Conservation (phyloP, 2,113 vertebrate species). For the Passer domesticus region DNA sequence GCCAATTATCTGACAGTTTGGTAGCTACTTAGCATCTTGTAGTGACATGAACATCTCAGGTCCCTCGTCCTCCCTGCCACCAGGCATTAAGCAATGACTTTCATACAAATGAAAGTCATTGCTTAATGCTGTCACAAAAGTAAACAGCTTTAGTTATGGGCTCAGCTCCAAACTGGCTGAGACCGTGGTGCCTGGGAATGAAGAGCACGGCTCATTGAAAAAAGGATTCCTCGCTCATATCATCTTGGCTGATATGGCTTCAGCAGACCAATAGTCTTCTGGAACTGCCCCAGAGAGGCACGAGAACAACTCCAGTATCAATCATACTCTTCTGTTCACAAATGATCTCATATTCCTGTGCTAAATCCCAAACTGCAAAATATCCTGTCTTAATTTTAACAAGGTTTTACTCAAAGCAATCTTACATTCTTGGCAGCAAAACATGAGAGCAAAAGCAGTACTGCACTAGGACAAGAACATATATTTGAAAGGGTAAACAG, state of each 20-base stretch:
- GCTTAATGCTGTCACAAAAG: not conserved
- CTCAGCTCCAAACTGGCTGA: slow-evolving; percentile 2
- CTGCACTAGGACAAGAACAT: not conserved
- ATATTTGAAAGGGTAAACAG: not conserved
- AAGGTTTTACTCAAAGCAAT: not conserved
- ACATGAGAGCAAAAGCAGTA: not conserved
- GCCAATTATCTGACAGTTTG: not conserved
- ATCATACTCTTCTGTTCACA: not conserved
- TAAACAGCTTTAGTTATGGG: not conserved
- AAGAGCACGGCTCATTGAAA: not conserved
- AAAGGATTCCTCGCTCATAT: not conserved
- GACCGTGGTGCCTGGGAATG: rapidly evolving
- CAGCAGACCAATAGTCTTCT: not conserved
- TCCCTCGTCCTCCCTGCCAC: not conserved
- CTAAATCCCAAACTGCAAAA: not conserved
- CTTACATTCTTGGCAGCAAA: not conserved
- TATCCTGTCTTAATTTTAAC: not conserved
- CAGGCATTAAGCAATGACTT: not conserved
- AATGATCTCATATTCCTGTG: not conserved
- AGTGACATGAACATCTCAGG: not conserved
- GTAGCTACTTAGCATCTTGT: not conserved
- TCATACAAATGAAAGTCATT: not conserved
- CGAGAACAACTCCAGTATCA: not conserved
- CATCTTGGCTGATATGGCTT: rapidly evolving
- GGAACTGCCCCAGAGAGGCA: not conserved